Evolutionary conservation across 2,113 vertebrate species (phyloP), one percentile per base, ranked within the genome.

Genomic region (Cariama cristata): DNA sequence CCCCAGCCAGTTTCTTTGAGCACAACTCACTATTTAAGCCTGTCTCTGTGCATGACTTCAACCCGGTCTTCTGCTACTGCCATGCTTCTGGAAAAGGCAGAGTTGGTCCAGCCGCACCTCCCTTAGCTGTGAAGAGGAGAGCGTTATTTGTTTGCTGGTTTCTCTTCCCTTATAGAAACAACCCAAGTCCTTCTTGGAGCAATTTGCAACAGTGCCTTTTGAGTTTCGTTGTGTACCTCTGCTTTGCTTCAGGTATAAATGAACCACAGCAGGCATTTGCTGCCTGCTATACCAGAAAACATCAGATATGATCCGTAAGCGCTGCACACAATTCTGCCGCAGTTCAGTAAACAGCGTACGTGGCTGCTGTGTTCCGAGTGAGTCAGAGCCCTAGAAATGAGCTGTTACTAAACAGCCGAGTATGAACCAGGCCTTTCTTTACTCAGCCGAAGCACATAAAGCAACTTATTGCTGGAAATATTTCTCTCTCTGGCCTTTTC

Each of bases 301-400:
- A 28, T 20, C 11, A 14, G 72, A 4, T 63, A 20, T 17, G 59
- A 81, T 26, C 95, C 23, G 0, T 59, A 53, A 64, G 76, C 5
- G 6, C 63, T 22, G 82, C 63, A 23, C 47, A 72, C 27, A 5
- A 5, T 49, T 88, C 50, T 80, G 64, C 3, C 0, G 30, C 72
- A 23, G 68, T 55, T 92, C 38, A 20, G 82, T 52, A 63, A 86
- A 74, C 63, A 63, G 44, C 4, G 2, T 20, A 5, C 19, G 2
- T 0, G 58, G 86, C 86, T 77, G 52, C 76, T 55, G 64, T 33
- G 56, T 73, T 88, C 64, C 6, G 4, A 67, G 33, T 63, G 93
- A 96, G 71, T 79, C 92, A 92, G 73, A 93, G 93, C 87, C 66
- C 66, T 23, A 30, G 71, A 82, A 93, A 86, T 33, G 58, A 68